These are phyloP conservation scores for Drosophila histrio DNA, from an alignment of 2,888 invertebrate species.

Conservation along the genomic window DNA sequence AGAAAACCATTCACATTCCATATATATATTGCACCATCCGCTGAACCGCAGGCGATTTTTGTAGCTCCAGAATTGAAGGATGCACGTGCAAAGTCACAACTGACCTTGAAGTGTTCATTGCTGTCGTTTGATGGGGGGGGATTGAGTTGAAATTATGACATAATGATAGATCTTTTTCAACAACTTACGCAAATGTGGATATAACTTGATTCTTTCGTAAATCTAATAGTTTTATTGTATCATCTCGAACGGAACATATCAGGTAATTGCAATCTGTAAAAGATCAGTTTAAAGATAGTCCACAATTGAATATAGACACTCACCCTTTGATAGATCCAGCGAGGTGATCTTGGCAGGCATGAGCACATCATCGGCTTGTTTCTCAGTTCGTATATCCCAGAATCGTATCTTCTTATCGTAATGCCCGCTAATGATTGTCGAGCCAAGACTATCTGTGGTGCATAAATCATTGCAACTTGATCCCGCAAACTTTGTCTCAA, in stretches of 20 bases:
- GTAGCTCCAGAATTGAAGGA: slow-evolving; percentile 96
- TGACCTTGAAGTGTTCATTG: slow-evolving; percentile 97
- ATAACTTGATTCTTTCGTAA: slow-evolving; percentile 96
- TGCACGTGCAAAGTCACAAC: slow-evolving; percentile 97
- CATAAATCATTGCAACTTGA: slow-evolving; percentile 99
- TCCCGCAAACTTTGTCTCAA: slow-evolving; percentile 97
- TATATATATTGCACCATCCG: slow-evolving; percentile 95
- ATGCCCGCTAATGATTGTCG: slow-evolving; percentile 98
- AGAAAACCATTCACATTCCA: slow-evolving; percentile 93
- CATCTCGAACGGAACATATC: slow-evolving; percentile 96
- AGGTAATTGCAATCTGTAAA: slow-evolving; percentile 94
- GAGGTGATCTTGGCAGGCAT: slow-evolving; percentile 98
- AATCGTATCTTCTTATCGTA: slow-evolving; percentile 98
- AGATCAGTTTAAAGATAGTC: neutral
- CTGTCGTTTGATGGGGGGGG: slow-evolving; percentile 85
- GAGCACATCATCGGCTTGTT: slow-evolving; percentile 92
- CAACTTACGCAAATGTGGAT: slow-evolving; percentile 93
- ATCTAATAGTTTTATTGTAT: slow-evolving; percentile 97
- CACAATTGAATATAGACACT: neutral
- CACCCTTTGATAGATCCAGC: slow-evolving; percentile 95
- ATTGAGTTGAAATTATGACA: neutral
- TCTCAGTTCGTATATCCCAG: slow-evolving; percentile 97
- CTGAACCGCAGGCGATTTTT: slow-evolving; percentile 95
- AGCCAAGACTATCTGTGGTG: slow-evolving; percentile 92
- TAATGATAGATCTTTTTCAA: too few relatives aligned